These are phyloP conservation scores for Solea solea DNA, from an alignment of 2,113 vertebrate genomes.

Conservation along the genomic window DNA sequence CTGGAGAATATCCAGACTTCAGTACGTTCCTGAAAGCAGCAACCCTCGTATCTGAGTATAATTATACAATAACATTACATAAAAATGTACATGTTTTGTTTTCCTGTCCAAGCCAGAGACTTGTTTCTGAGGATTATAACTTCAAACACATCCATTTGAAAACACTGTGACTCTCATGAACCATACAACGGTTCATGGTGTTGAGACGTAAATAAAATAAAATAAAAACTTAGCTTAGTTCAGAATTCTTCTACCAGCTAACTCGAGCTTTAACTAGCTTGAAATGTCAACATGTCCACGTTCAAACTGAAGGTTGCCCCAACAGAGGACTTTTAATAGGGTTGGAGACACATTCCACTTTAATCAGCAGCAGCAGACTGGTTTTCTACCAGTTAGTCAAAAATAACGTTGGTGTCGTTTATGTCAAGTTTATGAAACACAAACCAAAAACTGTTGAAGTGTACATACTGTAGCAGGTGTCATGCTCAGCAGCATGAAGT, in stretches of 20 bases:
- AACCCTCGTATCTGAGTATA: too few species aligned
- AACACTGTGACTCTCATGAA: slow-evolving; percentile 61
- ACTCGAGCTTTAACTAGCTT: slow-evolving; percentile 43
- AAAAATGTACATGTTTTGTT: neutral
- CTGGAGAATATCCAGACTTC: too few species aligned
- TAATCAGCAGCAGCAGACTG: too few species aligned
- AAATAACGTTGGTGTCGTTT: neutral
- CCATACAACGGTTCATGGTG: slow-evolving; percentile 15
- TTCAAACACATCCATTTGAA: slow-evolving; percentile 16
- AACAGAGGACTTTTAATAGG: too few species aligned
- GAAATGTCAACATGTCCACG: neutral
- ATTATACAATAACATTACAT: neutral
- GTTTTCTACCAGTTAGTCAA: neutral
- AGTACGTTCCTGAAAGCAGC: too few species aligned
- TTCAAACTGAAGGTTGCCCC: too few species aligned
- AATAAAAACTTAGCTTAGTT: neutral
- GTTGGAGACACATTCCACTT: too few species aligned
- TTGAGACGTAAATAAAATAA: neutral
- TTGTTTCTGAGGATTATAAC: slow-evolving; percentile 28
- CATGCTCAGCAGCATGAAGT: slow-evolving; percentile 91
- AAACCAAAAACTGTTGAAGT: slow-evolving; percentile 83
- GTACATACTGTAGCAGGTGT: slow-evolving; percentile 75
- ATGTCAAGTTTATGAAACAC: slow-evolving; percentile 46
- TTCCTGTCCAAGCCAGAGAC: neutral
- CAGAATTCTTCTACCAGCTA: slow-evolving; percentile 26